Conservation (phyloP, 2,797 vertebrate species). For the Schizothorax lantsangensis region DNA sequence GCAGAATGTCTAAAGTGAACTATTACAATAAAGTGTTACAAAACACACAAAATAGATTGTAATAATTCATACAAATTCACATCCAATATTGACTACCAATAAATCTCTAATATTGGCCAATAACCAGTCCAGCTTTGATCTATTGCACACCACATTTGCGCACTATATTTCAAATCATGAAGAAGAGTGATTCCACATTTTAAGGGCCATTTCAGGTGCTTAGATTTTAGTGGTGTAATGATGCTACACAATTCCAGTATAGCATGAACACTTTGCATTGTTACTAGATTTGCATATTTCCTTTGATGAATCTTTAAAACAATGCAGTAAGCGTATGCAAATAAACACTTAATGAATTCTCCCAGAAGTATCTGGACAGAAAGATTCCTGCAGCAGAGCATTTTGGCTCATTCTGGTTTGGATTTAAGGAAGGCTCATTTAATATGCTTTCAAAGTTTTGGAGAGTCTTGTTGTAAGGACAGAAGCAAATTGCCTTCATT, state of each 20-base stretch:
- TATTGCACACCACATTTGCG: not conserved
- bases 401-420: not conserved
- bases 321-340: not conserved
- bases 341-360: conserved; percentile 10
- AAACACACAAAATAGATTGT: not conserved
- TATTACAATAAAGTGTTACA: too few species aligned
- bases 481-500: conserved; percentile 46
- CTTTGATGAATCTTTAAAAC: not conserved
- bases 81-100: not conserved
- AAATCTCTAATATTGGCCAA: not conserved
- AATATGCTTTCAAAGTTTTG: conserved; percentile 39
- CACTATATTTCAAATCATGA: not conserved
- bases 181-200: not conserved
- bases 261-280: not conserved
- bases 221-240: not conserved
- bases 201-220: not conserved
- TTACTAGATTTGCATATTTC: not conserved
- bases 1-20: too few species aligned
- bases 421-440: conserved; percentile 21
- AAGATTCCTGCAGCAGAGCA: not conserved
- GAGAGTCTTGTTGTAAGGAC: conserved; percentile 25
- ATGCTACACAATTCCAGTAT: not conserved
- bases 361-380: not conserved
- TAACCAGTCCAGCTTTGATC: not conserved
- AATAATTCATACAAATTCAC: not conserved